Percentiles rank a stretch among this genome's conserved stretches.
Evolutionary conservation across 2,113 vertebrate genomes (phyloP).

Genomic region (Herpailurus yagouaroundi): DNA sequence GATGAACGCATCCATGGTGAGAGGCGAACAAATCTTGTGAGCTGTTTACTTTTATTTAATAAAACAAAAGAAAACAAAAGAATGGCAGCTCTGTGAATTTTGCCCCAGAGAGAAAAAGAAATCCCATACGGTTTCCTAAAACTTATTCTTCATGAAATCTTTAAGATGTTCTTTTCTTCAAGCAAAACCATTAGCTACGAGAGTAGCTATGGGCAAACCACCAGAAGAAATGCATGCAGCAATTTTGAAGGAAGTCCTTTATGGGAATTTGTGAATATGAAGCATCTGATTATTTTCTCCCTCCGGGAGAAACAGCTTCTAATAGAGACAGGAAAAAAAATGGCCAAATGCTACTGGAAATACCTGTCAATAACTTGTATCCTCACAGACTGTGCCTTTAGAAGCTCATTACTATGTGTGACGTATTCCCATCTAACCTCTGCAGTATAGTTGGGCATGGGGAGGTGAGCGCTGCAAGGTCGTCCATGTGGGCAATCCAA

Average conservation of each 20-base stretch:
- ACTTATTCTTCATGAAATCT: background rate
- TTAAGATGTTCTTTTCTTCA: background rate
- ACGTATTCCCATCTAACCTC: background rate
- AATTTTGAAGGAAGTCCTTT: background rate
- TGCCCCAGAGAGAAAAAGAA: background rate
- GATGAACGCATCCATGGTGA: background rate
- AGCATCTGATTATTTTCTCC: background rate
- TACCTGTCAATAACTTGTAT: background rate
- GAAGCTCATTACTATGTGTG: background rate
- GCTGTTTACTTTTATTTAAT: background rate
- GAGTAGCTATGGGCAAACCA: background rate
- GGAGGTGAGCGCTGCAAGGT: no score
- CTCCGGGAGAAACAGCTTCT: background rate
- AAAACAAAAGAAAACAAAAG: background rate
- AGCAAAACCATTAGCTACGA: background rate
- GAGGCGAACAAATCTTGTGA: background rate
- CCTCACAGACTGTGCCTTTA: background rate
- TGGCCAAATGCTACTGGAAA: background rate
- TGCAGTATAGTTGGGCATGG: fast-evolving
- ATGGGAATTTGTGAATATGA: background rate
- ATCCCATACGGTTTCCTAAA: background rate
- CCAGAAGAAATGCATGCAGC: background rate
- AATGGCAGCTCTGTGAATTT: background rate
- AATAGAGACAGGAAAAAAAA: background rate
- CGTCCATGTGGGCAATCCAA: no score